Base-by-base conservation (phyloP, 2,797 vertebrate species). In the Sciaenops ocellatus region DNA sequence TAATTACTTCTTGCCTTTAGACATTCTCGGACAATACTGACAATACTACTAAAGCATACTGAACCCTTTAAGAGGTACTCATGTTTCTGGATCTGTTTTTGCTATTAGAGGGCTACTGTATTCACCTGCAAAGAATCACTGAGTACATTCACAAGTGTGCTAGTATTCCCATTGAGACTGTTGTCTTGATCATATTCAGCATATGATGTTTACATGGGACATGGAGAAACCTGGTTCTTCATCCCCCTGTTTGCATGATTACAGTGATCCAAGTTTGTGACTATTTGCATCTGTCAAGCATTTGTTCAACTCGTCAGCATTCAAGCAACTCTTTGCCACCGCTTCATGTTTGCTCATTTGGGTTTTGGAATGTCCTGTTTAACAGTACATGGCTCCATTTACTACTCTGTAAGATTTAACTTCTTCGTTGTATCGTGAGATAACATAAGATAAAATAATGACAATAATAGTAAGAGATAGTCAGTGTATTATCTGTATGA, bases 341-440 rank as follows among this genome's bases (percentile, higher is more conserved):
- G 54, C 16, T 56, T 20, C 22, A 20, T 48, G n/a, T n/a, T 2
- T 7, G 3, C 34, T 59, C 13, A 28, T n/a, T 9, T 22, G 4
- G 1, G 41, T 52, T 67, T 67, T 44, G 1, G 42, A 28, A 18
- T 56, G 16, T 28, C 22, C 20, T 16, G 47, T 11, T 72, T 42
- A 54, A 55, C 18, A 9, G 34, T 8, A 38, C 34, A 38, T 46
- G n/a, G 26, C 4, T 47, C 22, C 38, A 61, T 17, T 24, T 17
- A 48, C 17, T 18, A 5, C 18, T 41, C 2, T 41, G 66, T 26
- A n/a, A 66, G 28, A 57, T 54, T 10, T 66, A 55, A 54, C 62
- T 22, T 52, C 24, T 34, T 73, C 12, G 26, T 46, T 26, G 48
- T 59, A 70, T 65, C 26, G 13, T 22, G 38, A 38, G 62, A 52